A percentile compares a stretch with the other conserved stretches of the same genome.
Evolutionary conservation across 2,888 invertebrate genomes (phyloP).

Genomic region (Panorpa germanica): DNA sequence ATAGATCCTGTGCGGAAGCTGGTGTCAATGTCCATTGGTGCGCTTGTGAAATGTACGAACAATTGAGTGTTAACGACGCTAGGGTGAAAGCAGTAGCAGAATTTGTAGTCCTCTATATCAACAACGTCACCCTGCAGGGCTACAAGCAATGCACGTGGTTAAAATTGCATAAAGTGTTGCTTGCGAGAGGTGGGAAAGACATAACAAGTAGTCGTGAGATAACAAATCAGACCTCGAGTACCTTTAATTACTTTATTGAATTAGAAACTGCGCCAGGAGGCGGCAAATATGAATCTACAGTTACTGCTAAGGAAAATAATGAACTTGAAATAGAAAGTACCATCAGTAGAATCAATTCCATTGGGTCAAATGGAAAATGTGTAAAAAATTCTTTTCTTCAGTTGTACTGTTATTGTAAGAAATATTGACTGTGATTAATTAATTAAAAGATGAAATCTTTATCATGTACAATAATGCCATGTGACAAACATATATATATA

Average conservation of each 20-base stretch:
- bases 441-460: too few species aligned
- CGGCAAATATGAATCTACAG: conserved; percentile 50
- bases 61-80: conserved; percentile 24
- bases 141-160: too few species aligned
- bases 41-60: conserved; percentile 42
- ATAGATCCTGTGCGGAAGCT: conserved; percentile 47
- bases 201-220: too few species aligned
- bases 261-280: conserved; percentile 48
- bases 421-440: too few species aligned
- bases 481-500: too few species aligned
- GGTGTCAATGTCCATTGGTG: conserved; percentile 59
- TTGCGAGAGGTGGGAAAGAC: too few species aligned
- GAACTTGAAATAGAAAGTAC: conserved; percentile 31
- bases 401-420: too few species aligned
- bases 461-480: too few species aligned
- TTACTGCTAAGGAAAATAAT: conserved; percentile 24
- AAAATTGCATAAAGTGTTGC: too few species aligned
- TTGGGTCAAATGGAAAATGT: too few species aligned
- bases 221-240: too few species aligned
- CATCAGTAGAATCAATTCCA: conserved; percentile 41
- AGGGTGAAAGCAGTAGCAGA: conserved; percentile 31
- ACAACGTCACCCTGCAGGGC: conserved; percentile 14
- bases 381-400: too few species aligned
- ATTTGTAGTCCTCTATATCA: conserved; percentile 19
- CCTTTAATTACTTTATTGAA: conserved; percentile 45